These are phyloP conservation scores for Bradypodion pumilum DNA, from an alignment of 2,797 vertebrate genomes.

Conservation along the genomic window DNA sequence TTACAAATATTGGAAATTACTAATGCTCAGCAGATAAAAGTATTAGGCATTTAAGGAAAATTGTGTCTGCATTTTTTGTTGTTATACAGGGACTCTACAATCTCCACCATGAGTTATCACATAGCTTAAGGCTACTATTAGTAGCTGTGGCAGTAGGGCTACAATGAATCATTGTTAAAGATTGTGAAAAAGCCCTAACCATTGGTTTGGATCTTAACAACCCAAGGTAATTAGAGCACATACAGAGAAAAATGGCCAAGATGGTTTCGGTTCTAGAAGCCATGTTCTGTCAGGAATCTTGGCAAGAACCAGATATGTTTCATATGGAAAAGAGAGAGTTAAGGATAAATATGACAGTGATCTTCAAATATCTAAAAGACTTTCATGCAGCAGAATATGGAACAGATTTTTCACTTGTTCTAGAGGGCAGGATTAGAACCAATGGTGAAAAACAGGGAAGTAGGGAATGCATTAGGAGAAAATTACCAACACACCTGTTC, in stretches of 20 bases:
- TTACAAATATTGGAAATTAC: constrained; percentile 66
- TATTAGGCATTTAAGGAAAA: constrained; percentile 64
- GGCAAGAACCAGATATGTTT: neutral
- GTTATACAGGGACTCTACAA: neutral
- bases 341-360: neutral
- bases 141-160: neutral
- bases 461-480: neutral
- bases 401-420: neutral
- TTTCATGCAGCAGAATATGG: neutral
- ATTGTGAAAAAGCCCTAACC: neutral
- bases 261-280: no score
- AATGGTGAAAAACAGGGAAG: neutral
- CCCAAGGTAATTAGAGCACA: neutral
- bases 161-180: neutral
- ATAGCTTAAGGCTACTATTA: neutral
- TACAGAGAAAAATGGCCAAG: no score
- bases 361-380: neutral
- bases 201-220: neutral
- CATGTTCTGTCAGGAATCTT: no score
- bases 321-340: neutral
- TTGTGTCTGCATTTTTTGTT: constrained; percentile 1
- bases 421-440: neutral
- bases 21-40: constrained; percentile 59
- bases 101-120: neutral
- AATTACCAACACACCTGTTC: neutral